Percentiles rank a stretch among this genome's conserved stretches.
Evolutionary conservation across 2,888 invertebrate genomes (phyloP).

Genomic region (Ophioninae sp.): DNA sequence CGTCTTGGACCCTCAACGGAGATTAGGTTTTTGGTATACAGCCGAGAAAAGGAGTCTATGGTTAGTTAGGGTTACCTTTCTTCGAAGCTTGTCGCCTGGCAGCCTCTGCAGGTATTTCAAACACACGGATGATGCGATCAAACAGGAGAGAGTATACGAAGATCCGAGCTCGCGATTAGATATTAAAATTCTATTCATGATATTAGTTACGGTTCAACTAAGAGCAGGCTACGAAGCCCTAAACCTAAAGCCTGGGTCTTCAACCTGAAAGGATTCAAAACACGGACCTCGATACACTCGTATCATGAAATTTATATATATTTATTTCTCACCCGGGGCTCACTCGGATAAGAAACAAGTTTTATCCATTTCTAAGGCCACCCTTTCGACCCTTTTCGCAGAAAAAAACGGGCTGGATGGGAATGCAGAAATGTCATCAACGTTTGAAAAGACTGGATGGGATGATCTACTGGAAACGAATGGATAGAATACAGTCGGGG

Average conservation of each 20-base stretch:
- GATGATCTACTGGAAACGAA: slow-evolving; percentile 7
- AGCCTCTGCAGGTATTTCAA: slow-evolving; percentile 22
- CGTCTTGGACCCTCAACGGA: slow-evolving; percentile 69
- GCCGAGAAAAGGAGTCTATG: slow-evolving; percentile 69
- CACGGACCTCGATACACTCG: slow-evolving; percentile 12
- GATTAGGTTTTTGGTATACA: slow-evolving; percentile 71
- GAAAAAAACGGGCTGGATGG: slow-evolving; percentile 13
- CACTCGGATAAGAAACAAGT: slow-evolving; percentile 44
- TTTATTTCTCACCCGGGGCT: slow-evolving; percentile 42
- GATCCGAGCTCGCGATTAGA: slow-evolving; percentile 71
- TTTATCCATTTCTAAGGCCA: slow-evolving; percentile 49
- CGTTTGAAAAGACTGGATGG: slow-evolving; percentile 21
- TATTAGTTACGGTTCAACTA: slow-evolving; percentile 50
- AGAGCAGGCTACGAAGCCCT: background rate
- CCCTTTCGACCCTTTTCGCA: slow-evolving; percentile 44
- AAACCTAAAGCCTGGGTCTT: slow-evolving; percentile 16
- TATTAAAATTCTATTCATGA: slow-evolving; percentile 72
- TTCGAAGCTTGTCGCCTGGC: slow-evolving; percentile 65
- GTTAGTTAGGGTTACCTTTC: slow-evolving; percentile 76
- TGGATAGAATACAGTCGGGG: slow-evolving; percentile 30
- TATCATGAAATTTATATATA: slow-evolving; percentile 45
- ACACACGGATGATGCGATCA: slow-evolving; percentile 18
- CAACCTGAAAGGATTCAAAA: background rate
- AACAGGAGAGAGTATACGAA: slow-evolving; percentile 44
- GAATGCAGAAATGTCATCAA: slow-evolving; percentile 45